A percentile compares a stretch with the other conserved stretches of the same genome.
Evolutionary conservation across 2,797 vertebrate species (phyloP).

Genomic region (Lateolabrax maculatus): DNA sequence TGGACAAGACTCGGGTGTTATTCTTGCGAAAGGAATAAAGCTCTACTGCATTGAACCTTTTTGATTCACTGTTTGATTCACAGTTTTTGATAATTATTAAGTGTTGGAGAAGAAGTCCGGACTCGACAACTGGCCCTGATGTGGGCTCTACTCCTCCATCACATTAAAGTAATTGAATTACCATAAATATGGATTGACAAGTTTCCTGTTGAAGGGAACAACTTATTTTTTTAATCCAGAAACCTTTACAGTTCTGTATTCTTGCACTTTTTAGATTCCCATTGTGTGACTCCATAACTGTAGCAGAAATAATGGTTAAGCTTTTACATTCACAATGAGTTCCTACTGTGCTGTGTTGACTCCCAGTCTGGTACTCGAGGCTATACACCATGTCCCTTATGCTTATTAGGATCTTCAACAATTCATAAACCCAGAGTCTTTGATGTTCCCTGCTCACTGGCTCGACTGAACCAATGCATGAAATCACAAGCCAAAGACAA

Average conservation of each 20-base stretch:
- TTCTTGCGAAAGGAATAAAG: no score
- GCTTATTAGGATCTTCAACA: conserved; percentile 45
- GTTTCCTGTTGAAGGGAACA: neutral
- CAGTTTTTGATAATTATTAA: no score
- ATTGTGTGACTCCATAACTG: conserved; percentile 11
- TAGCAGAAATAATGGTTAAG: conserved; percentile 8
- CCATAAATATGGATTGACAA: neutral
- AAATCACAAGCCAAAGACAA: conserved; percentile 62
- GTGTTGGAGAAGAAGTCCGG: no score
- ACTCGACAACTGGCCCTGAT: no score
- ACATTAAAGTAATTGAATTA: neutral
- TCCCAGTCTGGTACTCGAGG: conserved; percentile 9
- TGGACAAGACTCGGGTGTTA: no score
- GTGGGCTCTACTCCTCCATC: no score
- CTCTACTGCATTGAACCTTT: no score
- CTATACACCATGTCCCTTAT: conserved; percentile 19
- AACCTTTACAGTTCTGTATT: neutral
- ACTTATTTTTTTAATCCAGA: neutral
- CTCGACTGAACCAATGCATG: conserved; percentile 41
- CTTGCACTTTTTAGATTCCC: neutral
- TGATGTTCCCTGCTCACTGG: conserved; percentile 57
- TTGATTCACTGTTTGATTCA: no score
- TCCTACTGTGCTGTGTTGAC: conserved; percentile 26
- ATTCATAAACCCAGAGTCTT: conserved; percentile 55
- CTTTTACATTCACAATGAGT: conserved; percentile 32